These are phyloP conservation scores for Catharus minimus DNA, from an alignment of 2,113 vertebrate species.

Conservation along the genomic window DNA sequence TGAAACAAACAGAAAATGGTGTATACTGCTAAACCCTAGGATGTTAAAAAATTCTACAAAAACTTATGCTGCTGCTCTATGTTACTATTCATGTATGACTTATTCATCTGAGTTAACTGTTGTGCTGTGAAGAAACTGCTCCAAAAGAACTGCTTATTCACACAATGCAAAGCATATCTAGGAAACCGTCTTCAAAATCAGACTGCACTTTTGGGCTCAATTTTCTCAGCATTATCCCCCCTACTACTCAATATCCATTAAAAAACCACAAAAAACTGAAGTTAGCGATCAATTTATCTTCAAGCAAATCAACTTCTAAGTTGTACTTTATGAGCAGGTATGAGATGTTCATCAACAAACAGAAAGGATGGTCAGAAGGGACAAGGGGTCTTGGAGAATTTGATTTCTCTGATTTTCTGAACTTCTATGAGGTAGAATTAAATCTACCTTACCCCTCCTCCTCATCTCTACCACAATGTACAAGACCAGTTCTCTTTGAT, in stretches of 20 bases:
- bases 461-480: background rate
- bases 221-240: background rate
- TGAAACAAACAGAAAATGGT: constrained; percentile 34
- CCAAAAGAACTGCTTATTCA: background rate
- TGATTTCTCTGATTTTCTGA: background rate
- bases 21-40: background rate
- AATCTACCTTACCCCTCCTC: background rate
- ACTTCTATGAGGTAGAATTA: background rate
- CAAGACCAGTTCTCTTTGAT: background rate
- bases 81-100: background rate
- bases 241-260: background rate
- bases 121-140: background rate
- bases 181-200: background rate
- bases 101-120: background rate
- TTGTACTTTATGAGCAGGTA: background rate
- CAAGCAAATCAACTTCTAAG: background rate
- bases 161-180: background rate
- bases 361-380: background rate
- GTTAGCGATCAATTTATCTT: background rate
- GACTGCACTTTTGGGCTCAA: background rate
- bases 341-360: background rate
- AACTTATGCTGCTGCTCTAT: background rate
- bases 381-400: background rate
- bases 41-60: background rate
- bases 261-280: background rate